Percentiles rank a stretch among this genome's conserved stretches.
Evolutionary conservation across 2,113 vertebrate genomes (phyloP).

Genomic region (Erinaceus europaeus): DNA sequence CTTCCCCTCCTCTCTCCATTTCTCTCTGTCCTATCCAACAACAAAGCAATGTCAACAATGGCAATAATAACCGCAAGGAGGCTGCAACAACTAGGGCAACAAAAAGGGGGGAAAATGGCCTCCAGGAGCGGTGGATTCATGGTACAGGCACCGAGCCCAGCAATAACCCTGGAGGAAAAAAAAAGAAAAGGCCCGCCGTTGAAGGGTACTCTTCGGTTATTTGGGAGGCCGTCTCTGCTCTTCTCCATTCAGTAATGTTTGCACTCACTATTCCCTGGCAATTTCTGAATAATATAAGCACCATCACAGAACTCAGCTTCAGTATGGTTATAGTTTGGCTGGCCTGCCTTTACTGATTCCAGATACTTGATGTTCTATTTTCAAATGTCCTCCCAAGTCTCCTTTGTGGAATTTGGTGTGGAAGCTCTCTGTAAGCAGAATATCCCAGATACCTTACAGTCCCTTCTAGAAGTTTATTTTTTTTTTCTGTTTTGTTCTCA

Average conservation of each 20-base stretch:
- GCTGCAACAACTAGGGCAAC: no score
- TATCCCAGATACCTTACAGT: neutral
- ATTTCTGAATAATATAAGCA: neutral
- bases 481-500: neutral
- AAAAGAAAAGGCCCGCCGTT: no score
- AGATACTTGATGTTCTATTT: neutral
- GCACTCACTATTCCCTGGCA: neutral
- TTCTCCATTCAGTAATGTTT: neutral
- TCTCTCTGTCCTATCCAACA: no score
- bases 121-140: no score
- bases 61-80: no score
- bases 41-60: no score
- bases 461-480: neutral
- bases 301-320: neutral
- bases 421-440: neutral
- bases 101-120: no score
- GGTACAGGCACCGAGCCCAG: no score
- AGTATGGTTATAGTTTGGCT: neutral
- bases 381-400: neutral
- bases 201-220: neutral
- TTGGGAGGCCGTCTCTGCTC: neutral
- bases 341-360: neutral
- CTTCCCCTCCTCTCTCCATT: no score
- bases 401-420: neutral
- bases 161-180: no score